phyloP scores from a whole-genome alignment of 23 tunicate species.

The Diplosoma virens region DNA sequence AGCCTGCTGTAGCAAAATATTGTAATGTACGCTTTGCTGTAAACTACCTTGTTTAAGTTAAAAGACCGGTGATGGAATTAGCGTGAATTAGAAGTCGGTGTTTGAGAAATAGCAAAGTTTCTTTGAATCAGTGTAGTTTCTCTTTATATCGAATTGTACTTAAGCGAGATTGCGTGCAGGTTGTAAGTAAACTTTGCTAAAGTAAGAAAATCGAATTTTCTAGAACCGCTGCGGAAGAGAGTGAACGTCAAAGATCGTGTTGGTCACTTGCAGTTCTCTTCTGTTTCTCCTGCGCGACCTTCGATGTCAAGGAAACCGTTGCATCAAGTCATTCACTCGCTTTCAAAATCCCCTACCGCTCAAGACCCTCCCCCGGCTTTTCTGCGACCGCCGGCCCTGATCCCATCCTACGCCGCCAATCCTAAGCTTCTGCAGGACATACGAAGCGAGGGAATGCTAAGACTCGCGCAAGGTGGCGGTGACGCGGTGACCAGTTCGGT shows the following conservation, averaged over 20 bases:
- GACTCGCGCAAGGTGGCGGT: constrained; percentile 5
- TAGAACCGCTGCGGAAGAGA: constrained; percentile 59
- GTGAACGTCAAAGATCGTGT: constrained; percentile 69
- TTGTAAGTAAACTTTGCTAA: no score
- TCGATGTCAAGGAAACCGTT: background rate
- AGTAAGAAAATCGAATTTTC: no score
- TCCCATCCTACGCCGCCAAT: background rate
- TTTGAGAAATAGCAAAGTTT: no score
- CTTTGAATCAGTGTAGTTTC: no score
- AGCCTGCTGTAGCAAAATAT: no score
- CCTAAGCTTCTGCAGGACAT: background rate
- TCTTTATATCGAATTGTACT: no score
- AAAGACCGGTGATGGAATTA: no score
- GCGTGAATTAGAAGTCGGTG: no score
- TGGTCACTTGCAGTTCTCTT: background rate
- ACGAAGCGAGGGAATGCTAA: constrained; percentile 15
- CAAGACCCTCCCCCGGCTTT: background rate
- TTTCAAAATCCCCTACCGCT: background rate
- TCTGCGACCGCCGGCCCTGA: constrained; percentile 1
- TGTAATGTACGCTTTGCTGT: no score
- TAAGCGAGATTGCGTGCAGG: no score
- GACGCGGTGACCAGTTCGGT: background rate
- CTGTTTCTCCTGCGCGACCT: background rate
- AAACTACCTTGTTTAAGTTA: no score
- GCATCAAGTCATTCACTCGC: background rate